phyloP scores from a whole-genome alignment of 2,888 invertebrate species.

The Cantharis rufa region DNA sequence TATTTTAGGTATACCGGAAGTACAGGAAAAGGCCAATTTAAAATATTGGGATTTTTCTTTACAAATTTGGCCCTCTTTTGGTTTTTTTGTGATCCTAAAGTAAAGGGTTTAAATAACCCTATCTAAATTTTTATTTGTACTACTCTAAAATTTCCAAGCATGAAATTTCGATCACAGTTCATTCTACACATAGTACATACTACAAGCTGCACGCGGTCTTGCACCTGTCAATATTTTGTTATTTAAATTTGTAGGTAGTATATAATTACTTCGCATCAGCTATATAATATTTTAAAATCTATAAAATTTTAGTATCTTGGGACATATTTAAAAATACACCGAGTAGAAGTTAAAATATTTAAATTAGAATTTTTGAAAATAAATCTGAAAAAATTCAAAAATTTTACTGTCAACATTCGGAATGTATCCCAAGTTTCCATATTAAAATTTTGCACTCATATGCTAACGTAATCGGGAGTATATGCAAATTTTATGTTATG shows the following conservation, averaged over 20 bases:
- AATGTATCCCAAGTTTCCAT: background rate
- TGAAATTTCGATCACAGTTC: background rate
- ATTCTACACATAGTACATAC: too few relatives aligned
- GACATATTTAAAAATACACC: background rate
- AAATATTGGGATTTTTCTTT: too few relatives aligned
- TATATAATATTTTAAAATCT: too few relatives aligned
- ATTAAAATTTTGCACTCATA: background rate
- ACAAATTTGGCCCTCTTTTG: too few relatives aligned
- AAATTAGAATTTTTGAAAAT: background rate
- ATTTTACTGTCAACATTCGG: background rate
- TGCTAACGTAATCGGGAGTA: background rate
- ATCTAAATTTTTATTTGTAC: too few relatives aligned
- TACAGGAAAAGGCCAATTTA: too few relatives aligned
- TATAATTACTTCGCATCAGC: too few relatives aligned
- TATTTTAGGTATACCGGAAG: too few relatives aligned
- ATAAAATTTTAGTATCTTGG: background rate
- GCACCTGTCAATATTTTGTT: background rate
- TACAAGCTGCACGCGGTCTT: background rate
- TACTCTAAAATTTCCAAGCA: background rate
- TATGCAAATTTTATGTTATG: background rate
- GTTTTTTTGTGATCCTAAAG: too few relatives aligned
- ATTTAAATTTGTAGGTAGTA: background rate
- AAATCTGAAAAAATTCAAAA: background rate
- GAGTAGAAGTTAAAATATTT: background rate
- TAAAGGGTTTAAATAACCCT: too few relatives aligned